Percentiles rank a stretch among this genome's conserved stretches.
phyloP scores from a whole-genome alignment of 2,888 invertebrate species.

The Saturnia japonica region DNA sequence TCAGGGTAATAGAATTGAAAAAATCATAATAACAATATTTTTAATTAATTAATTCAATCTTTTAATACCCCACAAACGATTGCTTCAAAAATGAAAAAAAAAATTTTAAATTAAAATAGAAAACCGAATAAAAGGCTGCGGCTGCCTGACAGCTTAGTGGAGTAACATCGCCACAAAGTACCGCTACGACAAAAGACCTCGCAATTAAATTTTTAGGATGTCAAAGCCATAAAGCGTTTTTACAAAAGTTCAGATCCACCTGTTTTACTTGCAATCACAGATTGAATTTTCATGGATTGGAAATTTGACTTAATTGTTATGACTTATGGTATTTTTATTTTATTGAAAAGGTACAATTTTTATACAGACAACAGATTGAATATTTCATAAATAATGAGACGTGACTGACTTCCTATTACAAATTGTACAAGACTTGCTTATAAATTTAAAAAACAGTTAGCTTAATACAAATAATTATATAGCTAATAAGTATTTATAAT shows the following conservation, averaged over 20 bases:
- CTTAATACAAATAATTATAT: too few relatives aligned
- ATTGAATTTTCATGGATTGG: constrained; percentile 26
- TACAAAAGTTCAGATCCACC: constrained; percentile 25
- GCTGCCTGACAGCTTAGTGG: constrained; percentile 38
- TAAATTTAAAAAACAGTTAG: too few relatives aligned
- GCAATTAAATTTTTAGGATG: constrained; percentile 47
- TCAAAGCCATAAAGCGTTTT: constrained; percentile 33
- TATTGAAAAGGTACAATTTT: too few relatives aligned
- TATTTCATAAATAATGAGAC: too few relatives aligned
- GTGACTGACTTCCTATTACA: too few relatives aligned
- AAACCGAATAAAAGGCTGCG: constrained; percentile 39
- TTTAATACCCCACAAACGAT: constrained; percentile 33
- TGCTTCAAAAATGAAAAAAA: constrained; percentile 37
- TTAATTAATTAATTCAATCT: constrained; percentile 41
- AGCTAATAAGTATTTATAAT: too few relatives aligned
- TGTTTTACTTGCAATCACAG: constrained; percentile 28
- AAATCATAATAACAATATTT: constrained; percentile 25
- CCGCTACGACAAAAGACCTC: constrained; percentile 43
- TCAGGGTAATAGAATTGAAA: constrained; percentile 20
- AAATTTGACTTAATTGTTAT: constrained; percentile 7
- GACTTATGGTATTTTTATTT: too few relatives aligned
- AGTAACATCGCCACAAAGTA: constrained; percentile 33
- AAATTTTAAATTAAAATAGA: constrained; percentile 50
- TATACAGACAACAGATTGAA: too few relatives aligned
- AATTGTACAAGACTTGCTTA: too few relatives aligned